Conservation (phyloP, 2,888 invertebrate species). For the Allygus modestus region DNA sequence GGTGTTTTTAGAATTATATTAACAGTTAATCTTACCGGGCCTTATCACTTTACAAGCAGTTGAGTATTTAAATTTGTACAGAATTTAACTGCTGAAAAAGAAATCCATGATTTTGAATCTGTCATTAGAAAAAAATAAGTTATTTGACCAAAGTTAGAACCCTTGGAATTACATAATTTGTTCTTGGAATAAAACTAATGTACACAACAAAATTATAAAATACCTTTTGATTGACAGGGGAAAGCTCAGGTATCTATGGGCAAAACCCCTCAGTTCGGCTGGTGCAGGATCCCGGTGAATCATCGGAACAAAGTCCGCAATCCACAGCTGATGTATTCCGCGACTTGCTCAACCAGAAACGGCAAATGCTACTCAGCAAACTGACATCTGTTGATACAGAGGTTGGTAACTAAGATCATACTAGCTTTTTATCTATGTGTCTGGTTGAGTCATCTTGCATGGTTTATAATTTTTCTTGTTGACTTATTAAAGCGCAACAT, state of each 20-base stretch:
- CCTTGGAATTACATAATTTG: too few relatives aligned
- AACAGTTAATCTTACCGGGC: too few relatives aligned
- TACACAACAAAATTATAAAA: too few relatives aligned
- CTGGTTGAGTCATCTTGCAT: background rate
- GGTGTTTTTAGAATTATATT: background rate
- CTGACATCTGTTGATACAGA: conserved; percentile 94
- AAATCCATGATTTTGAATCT: too few relatives aligned
- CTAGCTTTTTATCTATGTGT: background rate
- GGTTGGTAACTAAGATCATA: conserved; percentile 75
- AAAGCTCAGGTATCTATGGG: conserved; percentile 59
- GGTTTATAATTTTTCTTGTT: background rate
- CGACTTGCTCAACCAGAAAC: conserved; percentile 95
- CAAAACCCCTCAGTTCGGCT: conserved; percentile 73
- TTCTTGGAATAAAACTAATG: too few relatives aligned
- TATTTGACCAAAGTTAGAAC: too few relatives aligned
- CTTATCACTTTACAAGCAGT: too few relatives aligned
- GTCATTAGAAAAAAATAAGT: too few relatives aligned
- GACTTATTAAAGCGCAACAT: background rate
- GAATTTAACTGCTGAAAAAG: too few relatives aligned
- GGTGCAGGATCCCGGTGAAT: conserved; percentile 72
- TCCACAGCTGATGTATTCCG: conserved; percentile 95
- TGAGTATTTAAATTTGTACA: too few relatives aligned
- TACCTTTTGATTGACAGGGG: conserved; percentile 57
- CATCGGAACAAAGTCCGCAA: conserved; percentile 75
- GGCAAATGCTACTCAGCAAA: conserved; percentile 90